Base-by-base conservation (phyloP, 2,888 invertebrate genomes). In the Drosophila aldrichi region DNA sequence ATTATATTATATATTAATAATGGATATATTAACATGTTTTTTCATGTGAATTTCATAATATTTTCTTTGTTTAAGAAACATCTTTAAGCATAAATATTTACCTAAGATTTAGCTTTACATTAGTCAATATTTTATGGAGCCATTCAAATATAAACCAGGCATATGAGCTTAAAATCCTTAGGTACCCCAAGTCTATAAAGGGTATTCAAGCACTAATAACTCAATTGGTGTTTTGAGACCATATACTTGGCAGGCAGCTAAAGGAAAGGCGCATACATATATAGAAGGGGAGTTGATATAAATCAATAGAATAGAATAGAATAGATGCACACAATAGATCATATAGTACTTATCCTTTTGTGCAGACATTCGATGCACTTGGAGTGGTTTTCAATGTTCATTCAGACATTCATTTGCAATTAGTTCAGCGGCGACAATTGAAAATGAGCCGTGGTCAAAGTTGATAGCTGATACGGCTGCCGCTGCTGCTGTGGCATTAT, bases 341-440 rank as follows among this genome's bases (percentile, higher is more conserved):
- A n/a, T 36, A 36, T 25, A 25, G 2, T 10, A 43, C 16, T 20
- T 38, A 29, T 8, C 14, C 20, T 7, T 7, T 29, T 32, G 29
- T 36, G 29, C 18, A 18, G 7, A 14, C 14, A 43, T 49, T 43
- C 43, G 43, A 43, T 56, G 22, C 43, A 56, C 32, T 56, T 10
- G 22, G 69, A 88, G 74, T 77, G 81, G 54, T 51, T 77, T 83
- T 71, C 74, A 74, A 59, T 81, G 79, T 75, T 73, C 55, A 38
- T 41, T 54, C 51, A 51, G 62, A n/a, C n/a, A 51, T 51, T 46
- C 34, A 54, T 60, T 59, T 43, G 52, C 72, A 83, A 86, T 77
- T 72, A 74, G 85, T 72, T 84, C 54, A 66, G 34, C 64, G 68
- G 56, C 54, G 77, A 88, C 84, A 89, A 89, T 84, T 84, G 88